Evolutionary conservation across 2,113 vertebrate species (phyloP).

Genomic region (Lethenteron camtschaticum): DNA sequence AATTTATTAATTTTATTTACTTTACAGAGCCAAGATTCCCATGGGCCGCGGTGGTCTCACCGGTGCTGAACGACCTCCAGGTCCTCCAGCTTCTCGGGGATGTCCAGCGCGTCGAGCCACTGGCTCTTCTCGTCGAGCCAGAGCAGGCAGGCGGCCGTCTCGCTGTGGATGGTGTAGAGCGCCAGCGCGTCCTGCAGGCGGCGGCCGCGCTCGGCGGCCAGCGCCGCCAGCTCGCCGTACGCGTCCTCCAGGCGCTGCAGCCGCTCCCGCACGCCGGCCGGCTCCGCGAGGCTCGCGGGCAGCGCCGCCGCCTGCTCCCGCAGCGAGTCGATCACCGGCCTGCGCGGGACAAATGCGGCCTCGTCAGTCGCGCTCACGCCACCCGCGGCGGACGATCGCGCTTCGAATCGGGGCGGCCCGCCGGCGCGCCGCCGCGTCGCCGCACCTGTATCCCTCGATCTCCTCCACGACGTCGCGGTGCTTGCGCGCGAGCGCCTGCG

Average conservation of each 20-base stretch:
- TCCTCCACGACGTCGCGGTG: conserved; percentile 70
- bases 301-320: conserved; percentile 37
- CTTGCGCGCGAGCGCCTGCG: conserved; percentile 51
- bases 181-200: conserved; percentile 53
- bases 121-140: conserved; percentile 84
- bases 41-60: conserved; percentile 16
- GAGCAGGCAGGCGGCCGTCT: conserved; percentile 60
- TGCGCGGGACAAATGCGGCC: background rate
- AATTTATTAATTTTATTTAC: too few relatives aligned
- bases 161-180: conserved; percentile 63
- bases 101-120: conserved; percentile 56
- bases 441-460: conserved; percentile 37
- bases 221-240: conserved; percentile 37
- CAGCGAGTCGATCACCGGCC: conserved; percentile 38
- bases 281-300: conserved; percentile 18
- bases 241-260: conserved; percentile 42
- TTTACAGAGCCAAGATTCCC: too few relatives aligned
- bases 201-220: conserved; percentile 30
- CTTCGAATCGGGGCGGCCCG: conserved; percentile 10
- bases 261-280: conserved; percentile 27
- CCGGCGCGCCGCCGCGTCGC: background rate
- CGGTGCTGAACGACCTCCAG: conserved; percentile 82
- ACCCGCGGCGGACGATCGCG: too few relatives aligned
- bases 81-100: conserved; percentile 67
- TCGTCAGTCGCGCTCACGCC: too few relatives aligned